Conservation (phyloP, 1,140 invertebrate species). For the Arion vulgaris region DNA sequence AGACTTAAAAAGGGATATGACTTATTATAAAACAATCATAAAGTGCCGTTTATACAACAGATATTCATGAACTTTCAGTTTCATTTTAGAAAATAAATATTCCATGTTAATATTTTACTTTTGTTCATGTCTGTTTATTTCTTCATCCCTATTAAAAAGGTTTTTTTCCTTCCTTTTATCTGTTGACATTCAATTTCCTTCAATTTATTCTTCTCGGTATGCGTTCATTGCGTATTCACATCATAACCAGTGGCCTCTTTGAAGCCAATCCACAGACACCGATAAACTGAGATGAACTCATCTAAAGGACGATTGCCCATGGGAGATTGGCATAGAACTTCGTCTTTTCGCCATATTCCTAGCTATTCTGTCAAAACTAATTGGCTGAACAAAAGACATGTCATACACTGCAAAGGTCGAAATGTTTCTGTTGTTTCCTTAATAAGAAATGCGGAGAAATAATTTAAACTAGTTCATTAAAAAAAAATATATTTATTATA, state of each 20-base stretch:
- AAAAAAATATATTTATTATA: background rate
- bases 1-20: too few species aligned
- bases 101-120: too few species aligned
- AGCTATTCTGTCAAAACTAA: background rate
- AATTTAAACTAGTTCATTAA: too few species aligned
- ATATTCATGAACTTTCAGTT: too few species aligned
- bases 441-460: background rate
- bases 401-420: background rate
- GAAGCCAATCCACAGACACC: slow-evolving; percentile 14
- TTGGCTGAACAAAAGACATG: slow-evolving; percentile 17
- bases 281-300: slow-evolving; percentile 16
- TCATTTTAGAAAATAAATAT: too few species aligned
- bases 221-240: slow-evolving; percentile 15
- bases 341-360: background rate
- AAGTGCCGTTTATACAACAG: too few species aligned
- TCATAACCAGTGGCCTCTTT: slow-evolving; percentile 12
- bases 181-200: background rate
- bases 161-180: too few species aligned
- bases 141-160: too few species aligned
- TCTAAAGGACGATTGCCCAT: background rate
- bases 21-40: too few species aligned
- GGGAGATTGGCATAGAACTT: background rate
- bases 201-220: background rate
- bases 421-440: background rate
- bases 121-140: too few species aligned